phyloP scores from a whole-genome alignment of 2,888 invertebrate species.

The Acleris sparsana region DNA sequence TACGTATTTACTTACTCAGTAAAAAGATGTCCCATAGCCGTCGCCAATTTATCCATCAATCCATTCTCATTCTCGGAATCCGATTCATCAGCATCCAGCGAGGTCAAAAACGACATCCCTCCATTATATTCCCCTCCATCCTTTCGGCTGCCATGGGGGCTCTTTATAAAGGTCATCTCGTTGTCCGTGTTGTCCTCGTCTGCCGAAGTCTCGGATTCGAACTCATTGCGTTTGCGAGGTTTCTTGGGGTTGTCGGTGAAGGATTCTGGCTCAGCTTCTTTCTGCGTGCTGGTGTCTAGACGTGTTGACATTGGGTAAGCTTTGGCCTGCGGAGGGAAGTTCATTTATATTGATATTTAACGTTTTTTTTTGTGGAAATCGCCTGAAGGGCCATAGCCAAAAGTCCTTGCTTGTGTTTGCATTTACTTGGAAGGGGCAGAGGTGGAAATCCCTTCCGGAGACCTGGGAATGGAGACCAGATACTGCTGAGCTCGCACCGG shows the following conservation, averaged over 20 bases:
- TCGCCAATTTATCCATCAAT: slow-evolving; percentile 87
- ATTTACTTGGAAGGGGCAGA: too few species aligned
- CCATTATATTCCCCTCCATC: slow-evolving; percentile 67
- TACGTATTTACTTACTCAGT: slow-evolving; percentile 88
- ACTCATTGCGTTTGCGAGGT: slow-evolving; percentile 67
- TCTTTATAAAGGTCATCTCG: slow-evolving; percentile 85
- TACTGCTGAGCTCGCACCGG: too few species aligned
- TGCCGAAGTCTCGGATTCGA: slow-evolving; percentile 83
- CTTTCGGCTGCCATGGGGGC: slow-evolving; percentile 64
- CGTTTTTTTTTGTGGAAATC: too few species aligned
- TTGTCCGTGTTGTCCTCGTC: slow-evolving; percentile 83
- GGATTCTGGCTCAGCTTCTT: slow-evolving; percentile 55
- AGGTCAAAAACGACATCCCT: slow-evolving; percentile 77
- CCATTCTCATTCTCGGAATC: slow-evolving; percentile 90
- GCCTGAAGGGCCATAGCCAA: too few species aligned
- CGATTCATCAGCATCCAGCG: slow-evolving; percentile 85
- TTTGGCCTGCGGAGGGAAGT: slow-evolving; percentile 72
- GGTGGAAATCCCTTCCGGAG: too few species aligned
- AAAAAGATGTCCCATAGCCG: slow-evolving; percentile 90
- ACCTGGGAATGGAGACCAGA: too few species aligned
- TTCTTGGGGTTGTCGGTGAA: slow-evolving; percentile 54
- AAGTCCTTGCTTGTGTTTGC: too few species aligned
- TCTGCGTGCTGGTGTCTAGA: slow-evolving; percentile 56
- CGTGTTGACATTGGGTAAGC: slow-evolving; percentile 82
- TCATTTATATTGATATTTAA: neutral